phyloP scores from a whole-genome alignment of 2,113 vertebrate species.

The Romanogobio albipinnatus region DNA sequence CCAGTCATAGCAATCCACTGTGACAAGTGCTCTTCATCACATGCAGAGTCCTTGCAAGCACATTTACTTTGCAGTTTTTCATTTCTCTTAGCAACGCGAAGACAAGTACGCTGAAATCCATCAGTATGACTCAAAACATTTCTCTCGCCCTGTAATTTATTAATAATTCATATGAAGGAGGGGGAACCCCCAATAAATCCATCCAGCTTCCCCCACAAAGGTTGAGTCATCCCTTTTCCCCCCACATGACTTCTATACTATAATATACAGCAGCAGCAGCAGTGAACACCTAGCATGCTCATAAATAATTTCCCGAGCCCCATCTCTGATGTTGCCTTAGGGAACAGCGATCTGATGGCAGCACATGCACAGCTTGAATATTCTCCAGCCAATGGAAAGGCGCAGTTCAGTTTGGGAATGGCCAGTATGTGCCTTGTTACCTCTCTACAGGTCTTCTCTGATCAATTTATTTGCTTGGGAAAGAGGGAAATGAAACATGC shows the following conservation, averaged over 20 bases:
- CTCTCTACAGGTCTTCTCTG: background rate
- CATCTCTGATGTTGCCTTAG: background rate
- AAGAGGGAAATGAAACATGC: background rate
- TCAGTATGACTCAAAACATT: background rate
- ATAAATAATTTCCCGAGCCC: conserved; percentile 6
- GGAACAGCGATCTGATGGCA: background rate
- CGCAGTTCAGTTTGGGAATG: background rate
- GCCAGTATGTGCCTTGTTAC: background rate
- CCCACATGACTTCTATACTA: conserved; percentile 3
- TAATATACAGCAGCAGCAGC: conserved; percentile 3
- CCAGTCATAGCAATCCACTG: background rate
- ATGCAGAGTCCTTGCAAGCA: background rate
- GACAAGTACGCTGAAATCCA: conserved; percentile 10
- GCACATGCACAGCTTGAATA: conserved; percentile 2
- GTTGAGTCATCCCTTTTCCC: conserved; percentile 26
- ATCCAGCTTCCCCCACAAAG: background rate
- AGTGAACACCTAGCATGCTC: background rate
- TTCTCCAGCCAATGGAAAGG: conserved; percentile 15
- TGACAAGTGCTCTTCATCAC: background rate
- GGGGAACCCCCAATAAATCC: conserved; percentile 36
- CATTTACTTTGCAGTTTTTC: background rate
- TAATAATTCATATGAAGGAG: conserved; percentile 17
- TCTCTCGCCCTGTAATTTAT: background rate
- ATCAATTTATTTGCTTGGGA: background rate
- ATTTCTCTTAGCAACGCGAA: background rate